These are phyloP conservation scores for Leptinotarsa juncta DNA, from an alignment of 2,888 invertebrate species.

Conservation along the genomic window DNA sequence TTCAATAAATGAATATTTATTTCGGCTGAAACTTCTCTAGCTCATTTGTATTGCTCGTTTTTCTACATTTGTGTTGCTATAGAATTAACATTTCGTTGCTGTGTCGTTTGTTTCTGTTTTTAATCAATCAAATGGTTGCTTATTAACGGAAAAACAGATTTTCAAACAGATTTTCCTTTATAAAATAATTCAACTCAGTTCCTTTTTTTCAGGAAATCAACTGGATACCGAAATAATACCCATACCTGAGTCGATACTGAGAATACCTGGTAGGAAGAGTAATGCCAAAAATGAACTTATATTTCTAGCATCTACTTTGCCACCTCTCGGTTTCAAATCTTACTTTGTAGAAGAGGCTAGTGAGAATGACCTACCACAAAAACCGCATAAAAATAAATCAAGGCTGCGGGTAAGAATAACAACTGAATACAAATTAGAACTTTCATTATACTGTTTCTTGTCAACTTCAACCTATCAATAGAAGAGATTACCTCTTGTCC, in stretches of 20 bases:
- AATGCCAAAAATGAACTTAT: constrained; percentile 76
- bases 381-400: constrained; percentile 23
- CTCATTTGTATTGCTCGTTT: too few relatives aligned
- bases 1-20: too few relatives aligned
- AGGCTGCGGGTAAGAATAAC: constrained; percentile 31
- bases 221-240: constrained; percentile 59
- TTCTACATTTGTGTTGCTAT: too few relatives aligned
- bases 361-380: constrained; percentile 49
- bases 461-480: too few relatives aligned
- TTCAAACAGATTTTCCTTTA: not conserved
- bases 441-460: too few relatives aligned
- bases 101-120: too few relatives aligned
- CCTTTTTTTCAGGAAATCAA: constrained; percentile 27
- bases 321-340: constrained; percentile 76
- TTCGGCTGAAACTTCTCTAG: too few relatives aligned
- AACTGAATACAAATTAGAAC: too few relatives aligned
- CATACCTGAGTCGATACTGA: constrained; percentile 69
- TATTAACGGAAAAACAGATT: too few relatives aligned
- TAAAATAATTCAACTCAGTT: not conserved
- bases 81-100: too few relatives aligned
- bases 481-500: too few relatives aligned
- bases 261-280: constrained; percentile 74
- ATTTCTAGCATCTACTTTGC: constrained; percentile 76
- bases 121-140: too few relatives aligned
- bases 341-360: constrained; percentile 67